phyloP scores from a whole-genome alignment of 2,113 vertebrate species.

The Ochotona princeps region DNA sequence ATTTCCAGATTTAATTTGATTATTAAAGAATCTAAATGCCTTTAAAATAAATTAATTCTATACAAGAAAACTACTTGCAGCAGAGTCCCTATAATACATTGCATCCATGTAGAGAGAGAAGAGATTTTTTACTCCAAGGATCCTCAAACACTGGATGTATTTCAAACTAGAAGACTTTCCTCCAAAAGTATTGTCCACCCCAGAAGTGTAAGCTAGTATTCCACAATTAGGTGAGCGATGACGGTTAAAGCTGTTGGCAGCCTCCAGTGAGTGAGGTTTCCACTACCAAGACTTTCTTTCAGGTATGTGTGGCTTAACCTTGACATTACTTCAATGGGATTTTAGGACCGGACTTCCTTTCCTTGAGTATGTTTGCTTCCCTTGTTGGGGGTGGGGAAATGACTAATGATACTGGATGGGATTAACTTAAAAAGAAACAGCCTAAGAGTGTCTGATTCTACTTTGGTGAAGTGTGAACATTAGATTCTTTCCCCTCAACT shows the following conservation, averaged over 20 bases:
- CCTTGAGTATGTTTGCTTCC: slow-evolving; percentile 71
- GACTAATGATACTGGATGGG: slow-evolving; percentile 80
- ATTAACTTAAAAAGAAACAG: slow-evolving; percentile 81
- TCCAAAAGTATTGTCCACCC: slow-evolving; percentile 7
- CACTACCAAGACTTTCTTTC: slow-evolving; percentile 61
- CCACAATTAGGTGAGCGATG: slow-evolving; percentile 48
- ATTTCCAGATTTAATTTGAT: slow-evolving; percentile 45
- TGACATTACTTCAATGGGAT: slow-evolving; percentile 56
- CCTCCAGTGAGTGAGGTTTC: slow-evolving; percentile 51
- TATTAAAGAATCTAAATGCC: not conserved
- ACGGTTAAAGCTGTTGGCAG: slow-evolving; percentile 54
- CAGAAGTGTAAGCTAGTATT: slow-evolving; percentile 45
- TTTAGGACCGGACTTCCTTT: slow-evolving; percentile 74
- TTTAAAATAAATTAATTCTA: slow-evolving; percentile 21
- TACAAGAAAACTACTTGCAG: slow-evolving; percentile 48
- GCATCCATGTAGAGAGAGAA: not conserved
- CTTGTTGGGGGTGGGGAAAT: slow-evolving; percentile 51
- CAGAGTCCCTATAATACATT: not conserved
- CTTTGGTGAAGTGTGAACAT: slow-evolving; percentile 85
- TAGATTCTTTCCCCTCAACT: slow-evolving; percentile 67
- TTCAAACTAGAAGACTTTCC: slow-evolving; percentile 35
- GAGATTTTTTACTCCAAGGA: slow-evolving; percentile 50
- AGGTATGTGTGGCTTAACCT: slow-evolving; percentile 63
- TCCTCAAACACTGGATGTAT: not conserved
- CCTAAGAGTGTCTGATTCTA: slow-evolving; percentile 83